A percentile compares a stretch with the other conserved stretches of the same genome.
These are phyloP conservation scores for Netelia virgata DNA, from an alignment of 2,888 invertebrate genomes.

Conservation along the genomic window DNA sequence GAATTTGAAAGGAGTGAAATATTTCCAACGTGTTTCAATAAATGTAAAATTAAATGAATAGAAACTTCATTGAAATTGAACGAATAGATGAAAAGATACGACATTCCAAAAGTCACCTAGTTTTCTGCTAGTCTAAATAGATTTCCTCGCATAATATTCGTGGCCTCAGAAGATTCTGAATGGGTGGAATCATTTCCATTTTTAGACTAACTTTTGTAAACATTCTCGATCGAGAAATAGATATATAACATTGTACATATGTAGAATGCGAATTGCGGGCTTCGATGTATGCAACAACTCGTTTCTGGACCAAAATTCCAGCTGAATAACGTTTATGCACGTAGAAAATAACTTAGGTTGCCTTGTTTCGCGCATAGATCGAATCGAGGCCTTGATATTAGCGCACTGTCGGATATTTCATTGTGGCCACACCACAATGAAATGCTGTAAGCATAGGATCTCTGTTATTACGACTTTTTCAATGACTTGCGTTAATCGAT, in stretches of 20 bases:
- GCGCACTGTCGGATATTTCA: slow-evolving; percentile 32
- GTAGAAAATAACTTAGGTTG: slow-evolving; percentile 6
- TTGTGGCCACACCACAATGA: not conserved
- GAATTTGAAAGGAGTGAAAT: too few relatives aligned
- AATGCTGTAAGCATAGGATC: not conserved
- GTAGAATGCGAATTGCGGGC: slow-evolving; percentile 9
- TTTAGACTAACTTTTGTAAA: slow-evolving; percentile 47
- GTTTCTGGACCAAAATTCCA: slow-evolving; percentile 35
- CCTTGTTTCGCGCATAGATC: slow-evolving; percentile 45
- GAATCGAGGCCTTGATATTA: slow-evolving; percentile 30
- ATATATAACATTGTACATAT: not conserved
- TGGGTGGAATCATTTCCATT: slow-evolving; percentile 19
- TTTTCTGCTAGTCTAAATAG: too few relatives aligned
- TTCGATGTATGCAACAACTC: slow-evolving; percentile 23
- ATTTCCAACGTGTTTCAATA: too few relatives aligned
- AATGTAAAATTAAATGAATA: too few relatives aligned
- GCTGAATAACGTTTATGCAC: slow-evolving; percentile 15
- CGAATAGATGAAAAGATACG: too few relatives aligned
- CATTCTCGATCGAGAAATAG: slow-evolving; percentile 13
- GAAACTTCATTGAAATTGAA: too few relatives aligned
- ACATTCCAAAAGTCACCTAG: too few relatives aligned
- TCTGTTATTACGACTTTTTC: not conserved
- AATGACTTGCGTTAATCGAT: too few relatives aligned
- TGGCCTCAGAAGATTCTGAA: not conserved
- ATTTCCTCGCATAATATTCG: not conserved